Conservation (phyloP, 2,113 vertebrate species). For the Chelonoidis abingdonii region DNA sequence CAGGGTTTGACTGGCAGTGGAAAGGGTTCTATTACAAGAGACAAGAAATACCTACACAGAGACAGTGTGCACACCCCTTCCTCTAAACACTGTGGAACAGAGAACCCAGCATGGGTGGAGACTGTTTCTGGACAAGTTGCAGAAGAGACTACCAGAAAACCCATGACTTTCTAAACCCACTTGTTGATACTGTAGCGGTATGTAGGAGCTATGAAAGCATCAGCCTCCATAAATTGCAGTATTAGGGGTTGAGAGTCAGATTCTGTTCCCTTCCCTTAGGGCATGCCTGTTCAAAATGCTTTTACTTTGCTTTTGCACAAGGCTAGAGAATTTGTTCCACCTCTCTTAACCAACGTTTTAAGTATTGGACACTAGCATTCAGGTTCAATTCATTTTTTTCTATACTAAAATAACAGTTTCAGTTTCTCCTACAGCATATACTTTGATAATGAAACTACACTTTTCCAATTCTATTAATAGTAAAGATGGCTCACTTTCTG, state of each 20-base stretch:
- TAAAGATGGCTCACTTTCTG: background rate
- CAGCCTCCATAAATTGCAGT: background rate
- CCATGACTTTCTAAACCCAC: background rate
- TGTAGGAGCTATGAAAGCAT: background rate
- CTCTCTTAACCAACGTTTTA: background rate
- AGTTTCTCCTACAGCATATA: background rate
- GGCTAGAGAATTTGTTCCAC: background rate
- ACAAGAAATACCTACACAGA: background rate
- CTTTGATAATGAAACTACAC: background rate
- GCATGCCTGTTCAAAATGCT: background rate
- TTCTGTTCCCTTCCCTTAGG: background rate
- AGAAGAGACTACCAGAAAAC: background rate
- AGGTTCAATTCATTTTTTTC: background rate
- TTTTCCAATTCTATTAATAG: background rate
- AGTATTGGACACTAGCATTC: background rate
- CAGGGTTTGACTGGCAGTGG: background rate
- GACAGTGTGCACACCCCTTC: background rate
- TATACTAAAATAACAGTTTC: background rate
- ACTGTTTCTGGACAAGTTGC: accelerated
- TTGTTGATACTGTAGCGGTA: accelerated
- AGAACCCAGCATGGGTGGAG: background rate
- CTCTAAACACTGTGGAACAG: background rate
- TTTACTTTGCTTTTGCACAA: background rate
- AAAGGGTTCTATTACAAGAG: background rate
- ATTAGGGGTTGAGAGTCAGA: background rate